These are phyloP conservation scores for Zenarchopterus dispar DNA, from an alignment of 2,797 vertebrate species.

Conservation along the genomic window DNA sequence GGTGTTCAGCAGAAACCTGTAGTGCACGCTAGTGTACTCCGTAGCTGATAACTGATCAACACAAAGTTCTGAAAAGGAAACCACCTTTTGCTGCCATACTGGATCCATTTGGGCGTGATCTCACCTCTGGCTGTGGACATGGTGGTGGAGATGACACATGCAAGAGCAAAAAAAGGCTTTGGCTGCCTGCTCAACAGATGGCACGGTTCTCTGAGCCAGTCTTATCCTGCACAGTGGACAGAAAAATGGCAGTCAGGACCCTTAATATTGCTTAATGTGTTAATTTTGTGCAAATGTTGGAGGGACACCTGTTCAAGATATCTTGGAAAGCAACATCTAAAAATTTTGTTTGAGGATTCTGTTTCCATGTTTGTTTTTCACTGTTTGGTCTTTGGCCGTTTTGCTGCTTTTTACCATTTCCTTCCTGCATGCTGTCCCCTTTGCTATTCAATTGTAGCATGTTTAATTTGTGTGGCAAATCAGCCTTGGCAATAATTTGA, in stretches of 20 bases:
- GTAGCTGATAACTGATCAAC: slow-evolving; percentile 21
- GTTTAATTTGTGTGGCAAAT: slow-evolving; percentile 80
- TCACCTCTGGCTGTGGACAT: slow-evolving; percentile 56
- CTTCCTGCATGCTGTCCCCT: slow-evolving; percentile 56
- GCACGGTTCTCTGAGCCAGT: slow-evolving; percentile 64
- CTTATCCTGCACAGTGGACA: slow-evolving; percentile 49
- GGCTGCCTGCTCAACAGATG: slow-evolving; percentile 79
- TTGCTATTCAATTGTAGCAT: slow-evolving; percentile 61
- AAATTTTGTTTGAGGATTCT: slow-evolving; percentile 1
- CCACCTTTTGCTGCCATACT: slow-evolving; percentile 56
- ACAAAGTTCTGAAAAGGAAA: slow-evolving; percentile 34
- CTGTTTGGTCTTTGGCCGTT: slow-evolving; percentile 46
- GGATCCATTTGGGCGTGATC: slow-evolving; percentile 53
- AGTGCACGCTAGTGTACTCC: slow-evolving; percentile 8
- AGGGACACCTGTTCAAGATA: slow-evolving; percentile 1
- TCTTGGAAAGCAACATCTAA: too few relatives aligned
- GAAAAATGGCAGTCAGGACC: slow-evolving; percentile 37
- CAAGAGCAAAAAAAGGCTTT: slow-evolving; percentile 74
- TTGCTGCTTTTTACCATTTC: slow-evolving; percentile 36
- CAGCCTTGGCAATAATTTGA: slow-evolving; percentile 71
- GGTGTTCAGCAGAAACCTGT: slow-evolving; percentile 17
- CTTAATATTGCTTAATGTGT: slow-evolving; percentile 14
- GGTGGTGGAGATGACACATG: slow-evolving; percentile 59
- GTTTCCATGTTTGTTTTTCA: slow-evolving; percentile 24
- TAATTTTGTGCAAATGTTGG: slow-evolving; percentile 10